Percentiles rank a stretch among this genome's conserved stretches.
phyloP scores from a whole-genome alignment of 2,888 invertebrate genomes.

The Lycaena phlaeas region DNA sequence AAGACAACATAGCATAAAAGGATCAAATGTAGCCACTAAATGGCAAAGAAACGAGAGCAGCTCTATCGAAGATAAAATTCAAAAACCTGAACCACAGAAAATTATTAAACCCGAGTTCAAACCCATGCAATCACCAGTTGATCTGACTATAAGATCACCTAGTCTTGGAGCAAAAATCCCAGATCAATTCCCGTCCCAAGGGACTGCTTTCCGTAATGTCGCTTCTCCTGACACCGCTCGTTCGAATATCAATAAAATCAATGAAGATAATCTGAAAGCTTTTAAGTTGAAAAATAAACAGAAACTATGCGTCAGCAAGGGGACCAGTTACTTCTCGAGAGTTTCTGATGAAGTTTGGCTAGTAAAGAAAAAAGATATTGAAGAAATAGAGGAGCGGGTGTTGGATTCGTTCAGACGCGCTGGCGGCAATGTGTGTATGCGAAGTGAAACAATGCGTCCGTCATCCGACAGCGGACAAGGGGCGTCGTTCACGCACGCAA shows the following conservation, averaged over 20 bases:
- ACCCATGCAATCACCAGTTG: conserved; percentile 49
- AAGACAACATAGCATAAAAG: conserved; percentile 34
- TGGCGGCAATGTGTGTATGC: conserved; percentile 41
- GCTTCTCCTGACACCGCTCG: conserved; percentile 43
- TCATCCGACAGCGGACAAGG: conserved; percentile 44
- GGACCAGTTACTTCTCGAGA: conserved; percentile 60
- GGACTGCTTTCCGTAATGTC: conserved; percentile 65
- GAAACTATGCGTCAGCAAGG: conserved; percentile 56
- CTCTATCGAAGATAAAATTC: conserved; percentile 32
- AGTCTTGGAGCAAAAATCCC: conserved; percentile 54
- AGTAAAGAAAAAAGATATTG: conserved; percentile 67
- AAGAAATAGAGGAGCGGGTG: conserved; percentile 62
- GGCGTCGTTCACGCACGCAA: conserved; percentile 38
- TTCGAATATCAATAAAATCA: conserved; percentile 28
- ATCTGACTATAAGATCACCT: conserved; percentile 58
- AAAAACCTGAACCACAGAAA: conserved; percentile 52
- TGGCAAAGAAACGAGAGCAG: conserved; percentile 41
- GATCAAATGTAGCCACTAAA: conserved; percentile 26
- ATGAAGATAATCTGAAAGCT: conserved; percentile 49
- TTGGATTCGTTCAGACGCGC: conserved; percentile 58
- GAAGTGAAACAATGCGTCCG: conserved; percentile 37
- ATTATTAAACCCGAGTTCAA: conserved; percentile 64
- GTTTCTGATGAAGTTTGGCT: conserved; percentile 67
- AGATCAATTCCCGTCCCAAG: conserved; percentile 60
- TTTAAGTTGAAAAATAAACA: conserved; percentile 55